A percentile compares a stretch with the other conserved stretches of the same genome.
Conservation (phyloP, 2,113 vertebrate genomes). For the Peucedramus taeniatus region DNA sequence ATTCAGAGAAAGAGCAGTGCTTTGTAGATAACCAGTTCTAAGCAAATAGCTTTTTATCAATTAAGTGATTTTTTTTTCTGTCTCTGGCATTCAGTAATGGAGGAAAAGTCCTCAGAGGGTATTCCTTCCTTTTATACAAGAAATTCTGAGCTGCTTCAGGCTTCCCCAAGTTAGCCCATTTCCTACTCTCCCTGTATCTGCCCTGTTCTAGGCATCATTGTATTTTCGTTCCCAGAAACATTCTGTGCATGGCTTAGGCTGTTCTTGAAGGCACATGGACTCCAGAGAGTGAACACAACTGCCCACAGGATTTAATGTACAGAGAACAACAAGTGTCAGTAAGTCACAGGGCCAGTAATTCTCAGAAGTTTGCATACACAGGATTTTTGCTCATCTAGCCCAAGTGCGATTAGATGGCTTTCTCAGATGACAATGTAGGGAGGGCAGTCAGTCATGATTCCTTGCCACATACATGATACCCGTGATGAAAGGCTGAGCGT, state of each 20-base stretch:
- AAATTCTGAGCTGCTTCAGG: background rate
- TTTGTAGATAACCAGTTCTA: constrained; percentile 2
- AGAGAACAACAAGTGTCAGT: background rate
- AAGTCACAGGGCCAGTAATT: background rate
- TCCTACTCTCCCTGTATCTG: background rate
- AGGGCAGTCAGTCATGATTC: background rate
- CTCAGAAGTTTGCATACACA: background rate
- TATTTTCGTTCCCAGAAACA: background rate
- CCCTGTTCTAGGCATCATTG: background rate
- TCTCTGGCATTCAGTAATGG: constrained; percentile 33
- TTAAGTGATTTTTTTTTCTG: background rate
- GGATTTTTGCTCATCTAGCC: background rate
- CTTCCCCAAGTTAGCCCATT: background rate
- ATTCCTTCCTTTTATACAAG: constrained; percentile 20
- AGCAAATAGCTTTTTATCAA: background rate
- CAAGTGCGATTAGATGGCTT: background rate
- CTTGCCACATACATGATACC: background rate
- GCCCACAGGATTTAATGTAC: background rate
- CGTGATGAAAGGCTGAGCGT: rapidly evolving
- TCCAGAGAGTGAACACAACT: background rate
- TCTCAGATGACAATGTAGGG: background rate
- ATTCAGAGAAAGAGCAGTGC: constrained; percentile 17
- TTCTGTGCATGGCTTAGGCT: background rate
- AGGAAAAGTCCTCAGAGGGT: constrained; percentile 8
- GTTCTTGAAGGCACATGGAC: background rate